Percentiles rank a stretch among this genome's conserved stretches.
Conservation (phyloP, 1,140 invertebrate genomes). For the Drosophila novamexicana region DNA sequence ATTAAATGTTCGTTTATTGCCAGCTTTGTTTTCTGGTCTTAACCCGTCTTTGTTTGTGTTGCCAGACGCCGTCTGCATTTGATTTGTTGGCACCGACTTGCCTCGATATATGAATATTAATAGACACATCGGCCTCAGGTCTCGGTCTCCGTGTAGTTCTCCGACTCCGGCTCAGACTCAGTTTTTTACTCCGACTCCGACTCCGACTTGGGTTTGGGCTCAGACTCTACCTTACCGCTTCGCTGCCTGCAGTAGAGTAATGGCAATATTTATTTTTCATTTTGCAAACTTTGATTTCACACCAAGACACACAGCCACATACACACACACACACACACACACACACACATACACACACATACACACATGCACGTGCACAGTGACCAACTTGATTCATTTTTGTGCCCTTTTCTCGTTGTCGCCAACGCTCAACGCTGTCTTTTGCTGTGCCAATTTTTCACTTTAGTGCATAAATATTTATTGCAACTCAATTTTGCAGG, state of each 20-base stretch:
- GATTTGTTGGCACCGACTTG: slow-evolving; percentile 68
- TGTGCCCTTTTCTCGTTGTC: slow-evolving; percentile 25
- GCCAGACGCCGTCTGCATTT: slow-evolving; percentile 68
- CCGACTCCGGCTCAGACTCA: not conserved
- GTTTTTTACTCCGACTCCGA: not conserved
- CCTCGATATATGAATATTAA: slow-evolving; percentile 78
- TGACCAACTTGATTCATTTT: not conserved
- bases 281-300: slow-evolving; percentile 61
- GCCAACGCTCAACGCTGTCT: slow-evolving; percentile 46
- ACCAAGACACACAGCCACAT: slow-evolving; percentile 27
- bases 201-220: not conserved
- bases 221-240: slow-evolving; percentile 21
- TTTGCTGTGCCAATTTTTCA: slow-evolving; percentile 78
- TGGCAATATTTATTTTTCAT: slow-evolving; percentile 79
- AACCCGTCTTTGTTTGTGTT: slow-evolving; percentile 53
- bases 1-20: slow-evolving; percentile 14
- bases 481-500: slow-evolving; percentile 81
- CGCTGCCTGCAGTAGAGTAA: slow-evolving; percentile 63
- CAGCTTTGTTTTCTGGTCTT: slow-evolving; percentile 20
- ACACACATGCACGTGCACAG: not conserved
- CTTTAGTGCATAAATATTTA: slow-evolving; percentile 82
- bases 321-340: slow-evolving; percentile 8
- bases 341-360: not conserved
- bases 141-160: not conserved
- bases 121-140: slow-evolving; percentile 49